These are phyloP conservation scores for Selene dorsalis DNA, from an alignment of 2,797 vertebrate genomes.

Conservation along the genomic window DNA sequence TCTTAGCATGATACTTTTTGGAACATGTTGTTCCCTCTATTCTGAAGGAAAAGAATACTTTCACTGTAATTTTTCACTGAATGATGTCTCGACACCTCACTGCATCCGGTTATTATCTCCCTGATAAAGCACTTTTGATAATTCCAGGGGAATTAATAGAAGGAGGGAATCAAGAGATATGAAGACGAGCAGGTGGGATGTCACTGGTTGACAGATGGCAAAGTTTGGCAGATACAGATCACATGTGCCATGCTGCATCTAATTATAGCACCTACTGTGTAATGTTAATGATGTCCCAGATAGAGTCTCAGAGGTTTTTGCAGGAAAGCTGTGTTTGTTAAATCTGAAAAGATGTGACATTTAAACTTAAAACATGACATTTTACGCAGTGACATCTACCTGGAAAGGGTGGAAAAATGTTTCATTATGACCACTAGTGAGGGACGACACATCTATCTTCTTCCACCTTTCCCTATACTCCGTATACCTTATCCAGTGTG, in stretches of 20 bases:
- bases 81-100: constrained; percentile 1
- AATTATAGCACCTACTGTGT: constrained; percentile 14
- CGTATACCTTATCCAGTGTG: neutral
- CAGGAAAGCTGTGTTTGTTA: neutral
- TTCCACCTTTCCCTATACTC: neutral
- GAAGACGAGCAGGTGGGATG: constrained; percentile 29
- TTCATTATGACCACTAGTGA: neutral
- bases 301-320: neutral
- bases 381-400: neutral
- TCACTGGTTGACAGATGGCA: constrained; percentile 35
- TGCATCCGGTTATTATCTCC: neutral
- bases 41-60: neutral
- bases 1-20: constrained; percentile 8
- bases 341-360: neutral
- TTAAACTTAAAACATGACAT: neutral
- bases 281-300: neutral
- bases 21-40: neutral
- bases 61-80: neutral
- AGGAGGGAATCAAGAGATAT: constrained; percentile 17
- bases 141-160: neutral
- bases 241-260: constrained; percentile 7
- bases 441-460: neutral
- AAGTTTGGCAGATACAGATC: constrained; percentile 5
- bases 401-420: neutral
- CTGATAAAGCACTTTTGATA: neutral